A percentile compares a stretch with the other conserved stretches of the same genome.
Evolutionary conservation across 2,888 invertebrate species (phyloP).

Genomic region (Coelopa pilipes): DNA sequence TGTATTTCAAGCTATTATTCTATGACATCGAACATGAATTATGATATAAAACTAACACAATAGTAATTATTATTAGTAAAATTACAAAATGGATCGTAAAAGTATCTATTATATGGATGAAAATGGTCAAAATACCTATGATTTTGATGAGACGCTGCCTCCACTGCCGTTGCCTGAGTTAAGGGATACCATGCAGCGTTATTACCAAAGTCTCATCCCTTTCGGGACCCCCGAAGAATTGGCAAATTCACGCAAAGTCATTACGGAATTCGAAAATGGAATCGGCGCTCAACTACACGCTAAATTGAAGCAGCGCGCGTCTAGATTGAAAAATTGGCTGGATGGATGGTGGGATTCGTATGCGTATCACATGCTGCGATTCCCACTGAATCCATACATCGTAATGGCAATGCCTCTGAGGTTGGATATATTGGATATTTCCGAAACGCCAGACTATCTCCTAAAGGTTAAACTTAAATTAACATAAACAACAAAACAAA

Average conservation of each 20-base stretch:
- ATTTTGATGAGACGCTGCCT: constrained; percentile 69
- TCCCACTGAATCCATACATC: constrained; percentile 68
- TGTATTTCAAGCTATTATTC: no score
- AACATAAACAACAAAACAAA: neutral
- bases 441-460: constrained; percentile 50
- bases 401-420: constrained; percentile 68
- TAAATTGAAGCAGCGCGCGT: constrained; percentile 66
- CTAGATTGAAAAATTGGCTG: constrained; percentile 69
- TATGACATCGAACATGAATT: neutral
- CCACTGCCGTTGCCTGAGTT: constrained; percentile 70
- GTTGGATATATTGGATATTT: constrained; percentile 55
- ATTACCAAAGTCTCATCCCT: constrained; percentile 69
- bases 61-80: neutral
- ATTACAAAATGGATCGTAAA: constrained; percentile 58
- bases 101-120: constrained; percentile 57
- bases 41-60: neutral
- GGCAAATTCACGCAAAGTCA: constrained; percentile 64
- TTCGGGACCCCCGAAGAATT: constrained; percentile 68
- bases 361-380: constrained; percentile 69
- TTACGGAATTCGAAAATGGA: constrained; percentile 68
- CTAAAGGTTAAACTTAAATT: constrained; percentile 40
- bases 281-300: constrained; percentile 68
- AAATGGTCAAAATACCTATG: constrained; percentile 67
- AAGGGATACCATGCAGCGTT: constrained; percentile 69
- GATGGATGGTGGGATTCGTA: constrained; percentile 71